A percentile compares a stretch with the other conserved stretches of the same genome.
phyloP scores from a whole-genome alignment of 2,113 vertebrate species.

The Dicrurus megarhynchus region DNA sequence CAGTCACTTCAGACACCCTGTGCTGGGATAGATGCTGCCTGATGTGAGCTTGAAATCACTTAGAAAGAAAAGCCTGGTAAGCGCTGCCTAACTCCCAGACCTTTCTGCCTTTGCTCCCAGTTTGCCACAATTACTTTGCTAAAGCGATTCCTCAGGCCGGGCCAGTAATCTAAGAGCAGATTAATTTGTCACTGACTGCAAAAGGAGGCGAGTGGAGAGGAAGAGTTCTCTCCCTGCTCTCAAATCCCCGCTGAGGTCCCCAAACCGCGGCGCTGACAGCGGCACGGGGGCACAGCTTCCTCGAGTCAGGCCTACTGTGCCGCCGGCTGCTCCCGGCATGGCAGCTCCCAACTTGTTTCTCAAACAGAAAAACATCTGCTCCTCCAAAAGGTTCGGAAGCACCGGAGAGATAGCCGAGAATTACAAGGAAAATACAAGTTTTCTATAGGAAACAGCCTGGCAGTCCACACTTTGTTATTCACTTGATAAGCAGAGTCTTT shows the following conservation, averaged over 20 bases:
- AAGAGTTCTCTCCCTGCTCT: slow-evolving; percentile 10
- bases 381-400: slow-evolving; percentile 61
- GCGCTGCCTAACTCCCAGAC: background rate
- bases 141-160: background rate
- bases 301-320: slow-evolving; percentile 37
- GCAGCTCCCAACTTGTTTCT: slow-evolving; percentile 46
- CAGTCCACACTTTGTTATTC: slow-evolving; percentile 91
- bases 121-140: background rate
- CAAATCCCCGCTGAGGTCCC: slow-evolving; percentile 23
- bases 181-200: background rate
- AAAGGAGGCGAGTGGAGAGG: background rate
- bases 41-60: background rate
- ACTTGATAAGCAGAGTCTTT: slow-evolving; percentile 95
- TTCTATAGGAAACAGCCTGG: slow-evolving; percentile 89
- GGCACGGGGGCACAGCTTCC: slow-evolving; percentile 8
- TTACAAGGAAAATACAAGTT: slow-evolving; percentile 82
- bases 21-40: background rate
- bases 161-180: background rate
- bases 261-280: background rate
- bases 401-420: slow-evolving; percentile 42
- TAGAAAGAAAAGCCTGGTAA: background rate
- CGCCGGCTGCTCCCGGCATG: slow-evolving; percentile 39
- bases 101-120: background rate
- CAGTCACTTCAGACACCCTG: background rate
- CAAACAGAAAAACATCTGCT: slow-evolving; percentile 37